A percentile compares a stretch with the other conserved stretches of the same genome.
These are phyloP conservation scores for Macaca fascicularis DNA, from an alignment of 2,113 vertebrate species.

Conservation along the genomic window DNA sequence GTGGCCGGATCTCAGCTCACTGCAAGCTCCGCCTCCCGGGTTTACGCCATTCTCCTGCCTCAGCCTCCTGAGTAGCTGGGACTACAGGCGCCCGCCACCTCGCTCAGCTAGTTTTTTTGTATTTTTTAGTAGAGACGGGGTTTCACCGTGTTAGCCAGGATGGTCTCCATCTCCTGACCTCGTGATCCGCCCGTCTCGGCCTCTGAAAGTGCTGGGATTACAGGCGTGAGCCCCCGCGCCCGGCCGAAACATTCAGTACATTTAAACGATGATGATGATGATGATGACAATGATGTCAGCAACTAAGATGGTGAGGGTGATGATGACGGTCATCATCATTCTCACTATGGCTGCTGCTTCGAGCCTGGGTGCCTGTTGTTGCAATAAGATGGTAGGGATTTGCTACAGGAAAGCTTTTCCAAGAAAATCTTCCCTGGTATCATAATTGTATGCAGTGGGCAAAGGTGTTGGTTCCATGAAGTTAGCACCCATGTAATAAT, in stretches of 20 bases:
- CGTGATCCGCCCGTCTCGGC: no score
- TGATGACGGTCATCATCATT: not conserved
- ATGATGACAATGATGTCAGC: not conserved
- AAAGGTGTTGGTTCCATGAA: constrained; percentile 3
- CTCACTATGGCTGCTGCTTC: not conserved
- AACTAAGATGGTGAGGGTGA: not conserved
- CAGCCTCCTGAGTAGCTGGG: no score
- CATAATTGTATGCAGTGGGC: not conserved
- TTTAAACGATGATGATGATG: not conserved
- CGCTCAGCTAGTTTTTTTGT: no score
- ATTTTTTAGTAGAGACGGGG: no score
- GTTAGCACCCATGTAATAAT: not conserved
- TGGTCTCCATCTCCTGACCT: no score
- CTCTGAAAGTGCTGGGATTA: no score
- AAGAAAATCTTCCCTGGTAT: constrained; percentile 5
- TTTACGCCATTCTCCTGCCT: no score
- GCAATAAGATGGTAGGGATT: not conserved
- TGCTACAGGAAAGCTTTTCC: not conserved
- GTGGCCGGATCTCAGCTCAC: no score
- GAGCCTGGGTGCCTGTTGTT: not conserved
- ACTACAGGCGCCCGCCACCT: no score
- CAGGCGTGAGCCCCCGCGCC: no score
- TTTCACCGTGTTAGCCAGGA: no score
- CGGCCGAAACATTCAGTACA: not conserved
- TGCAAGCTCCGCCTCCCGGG: no score